Base-by-base conservation (phyloP, 2,797 vertebrate species). In the Chaetophractus vellerosus region DNA sequence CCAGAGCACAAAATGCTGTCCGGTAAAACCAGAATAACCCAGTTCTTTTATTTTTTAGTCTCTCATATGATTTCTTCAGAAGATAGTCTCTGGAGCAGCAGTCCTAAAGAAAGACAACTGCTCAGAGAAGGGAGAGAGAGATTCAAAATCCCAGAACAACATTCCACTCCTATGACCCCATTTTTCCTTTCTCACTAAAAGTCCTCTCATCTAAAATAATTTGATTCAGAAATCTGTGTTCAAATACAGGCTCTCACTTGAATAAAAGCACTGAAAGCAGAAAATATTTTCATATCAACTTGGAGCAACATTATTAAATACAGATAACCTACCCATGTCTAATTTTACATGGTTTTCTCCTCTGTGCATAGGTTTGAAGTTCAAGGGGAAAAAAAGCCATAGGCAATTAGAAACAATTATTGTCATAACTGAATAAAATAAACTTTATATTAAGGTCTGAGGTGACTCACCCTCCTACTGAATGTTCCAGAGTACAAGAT, bases 381-480 rank as follows among this genome's bases (percentile, higher is more conserved):
- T 26, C 7, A 16, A 38, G 11, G 28, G 18, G 28, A n/a, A 61
- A 80, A 38, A 28, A 4, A 78, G 59, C 45, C 50, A 75, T 9
- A 76, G 69, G 84, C 23, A 83, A 91, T 92, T 87, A 97, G 64
- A 90, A 96, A 69, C 41, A 75, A 90, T 94, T 81, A 75, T 52
- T 95, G 66, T 90, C 83, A 64, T 86, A 92, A 91, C 8, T 36
- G 41, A 96, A 69, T 78, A 84, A 91, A 57, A 63, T 94, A 92
- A 93, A 92, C 93, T 90, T 97, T 88, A 66, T 89, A 36, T 95
- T 83, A 74, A 91, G 19, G 74, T 78, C 57, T 21, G 78, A 57
- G 45, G 63, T 97, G 91, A 96, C 59, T 95, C 96, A 94, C n/a
- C 76, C 61, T 86, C 79, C 69, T 78, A 75, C 64, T 82, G 75